Conservation (phyloP, 2,113 vertebrate genomes). For the Colistium nudipinnis region DNA sequence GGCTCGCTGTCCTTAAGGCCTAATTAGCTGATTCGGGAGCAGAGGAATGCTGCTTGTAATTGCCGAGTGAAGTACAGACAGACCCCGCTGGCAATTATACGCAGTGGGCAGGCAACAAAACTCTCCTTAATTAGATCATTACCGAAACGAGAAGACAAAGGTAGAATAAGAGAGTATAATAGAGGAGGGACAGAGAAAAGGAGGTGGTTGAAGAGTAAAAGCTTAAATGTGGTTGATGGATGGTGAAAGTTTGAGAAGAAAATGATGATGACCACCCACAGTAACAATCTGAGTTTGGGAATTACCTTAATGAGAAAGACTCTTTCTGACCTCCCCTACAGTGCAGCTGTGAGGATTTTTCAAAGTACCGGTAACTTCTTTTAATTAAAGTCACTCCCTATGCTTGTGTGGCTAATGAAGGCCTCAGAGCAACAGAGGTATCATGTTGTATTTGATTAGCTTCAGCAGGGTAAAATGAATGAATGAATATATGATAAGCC, state of each 20-base stretch:
- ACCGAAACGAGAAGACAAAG: slow-evolving; percentile 32
- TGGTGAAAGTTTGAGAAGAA: not conserved
- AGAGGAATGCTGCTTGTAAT: slow-evolving; percentile 71
- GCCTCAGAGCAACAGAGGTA: slow-evolving; percentile 32
- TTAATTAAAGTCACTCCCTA: slow-evolving; percentile 52
- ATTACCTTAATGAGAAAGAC: slow-evolving; percentile 43
- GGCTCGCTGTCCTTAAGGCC: slow-evolving; percentile 70
- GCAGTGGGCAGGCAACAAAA: slow-evolving; percentile 71
- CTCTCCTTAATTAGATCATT: slow-evolving; percentile 74
- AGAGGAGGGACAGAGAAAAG: not conserved
- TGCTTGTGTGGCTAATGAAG: slow-evolving; percentile 27
- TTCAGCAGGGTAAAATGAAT: slow-evolving; percentile 5
- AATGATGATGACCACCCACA: not conserved
- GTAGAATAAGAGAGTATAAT: slow-evolving; percentile 15
- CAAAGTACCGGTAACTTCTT: slow-evolving; percentile 13
- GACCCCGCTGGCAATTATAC: slow-evolving; percentile 69
- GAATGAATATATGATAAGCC: slow-evolving; percentile 16
- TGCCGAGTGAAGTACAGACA: slow-evolving; percentile 63
- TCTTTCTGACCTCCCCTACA: slow-evolving; percentile 38
- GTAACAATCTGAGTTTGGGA: slow-evolving; percentile 1
- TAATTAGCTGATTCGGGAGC: slow-evolving; percentile 74
- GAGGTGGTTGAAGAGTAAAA: not conserved
- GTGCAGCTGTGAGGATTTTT: slow-evolving; percentile 30
- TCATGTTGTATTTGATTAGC: slow-evolving; percentile 13
- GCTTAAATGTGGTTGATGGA: not conserved